Percentiles rank a stretch among this genome's conserved stretches.
Conservation (phyloP, 2,888 invertebrate genomes). For the Amiota communis region DNA sequence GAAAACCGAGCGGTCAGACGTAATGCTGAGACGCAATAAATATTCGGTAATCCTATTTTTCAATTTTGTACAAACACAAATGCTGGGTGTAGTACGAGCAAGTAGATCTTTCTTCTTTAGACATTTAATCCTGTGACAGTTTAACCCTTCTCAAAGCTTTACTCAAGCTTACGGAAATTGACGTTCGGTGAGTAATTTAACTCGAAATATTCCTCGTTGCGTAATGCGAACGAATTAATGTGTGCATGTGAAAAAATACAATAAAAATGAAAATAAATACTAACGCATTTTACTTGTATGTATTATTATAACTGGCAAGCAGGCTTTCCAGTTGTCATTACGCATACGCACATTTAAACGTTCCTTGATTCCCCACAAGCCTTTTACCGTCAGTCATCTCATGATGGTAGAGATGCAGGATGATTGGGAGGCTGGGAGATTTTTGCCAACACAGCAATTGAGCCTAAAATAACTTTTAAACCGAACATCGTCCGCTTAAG, state of each 20-base stretch:
- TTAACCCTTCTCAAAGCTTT: constrained; percentile 42
- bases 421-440: too few species aligned
- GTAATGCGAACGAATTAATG: neutral
- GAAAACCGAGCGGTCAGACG: too few species aligned
- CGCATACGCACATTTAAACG: neutral
- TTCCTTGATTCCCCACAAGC: too few species aligned
- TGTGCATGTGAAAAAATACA: neutral
- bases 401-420: too few species aligned
- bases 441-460: too few species aligned
- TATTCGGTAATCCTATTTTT: constrained; percentile 44
- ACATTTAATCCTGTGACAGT: constrained; percentile 43
- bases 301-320: constrained; percentile 18
- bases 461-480: too few species aligned
- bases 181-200: constrained; percentile 52
- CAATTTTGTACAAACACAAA: constrained; percentile 44
- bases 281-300: constrained; percentile 33
- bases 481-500: neutral
- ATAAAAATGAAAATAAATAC: constrained; percentile 48
- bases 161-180: constrained; percentile 30
- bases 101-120: constrained; percentile 12
- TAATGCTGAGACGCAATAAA: constrained; percentile 42
- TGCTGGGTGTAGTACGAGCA: neutral
- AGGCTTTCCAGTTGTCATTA: neutral
- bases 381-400: too few species aligned
- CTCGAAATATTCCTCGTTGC: constrained; percentile 14